phyloP scores from a whole-genome alignment of 2,113 vertebrate genomes.

The Sapajus apella region DNA sequence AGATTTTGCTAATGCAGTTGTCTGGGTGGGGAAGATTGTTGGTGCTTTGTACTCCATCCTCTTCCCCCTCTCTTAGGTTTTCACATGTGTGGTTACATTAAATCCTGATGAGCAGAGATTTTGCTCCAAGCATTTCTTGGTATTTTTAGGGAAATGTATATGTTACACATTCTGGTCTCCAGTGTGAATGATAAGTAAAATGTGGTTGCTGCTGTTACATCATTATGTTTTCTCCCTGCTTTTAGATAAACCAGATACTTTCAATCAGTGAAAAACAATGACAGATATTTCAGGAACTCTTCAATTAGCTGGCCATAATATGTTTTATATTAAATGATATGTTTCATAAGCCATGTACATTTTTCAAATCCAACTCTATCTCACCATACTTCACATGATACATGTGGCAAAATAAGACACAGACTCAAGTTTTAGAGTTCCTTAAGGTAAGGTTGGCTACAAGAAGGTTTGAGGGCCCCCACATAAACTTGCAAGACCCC shows the following conservation, averaged over 20 bases:
- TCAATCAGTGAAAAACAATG: neutral
- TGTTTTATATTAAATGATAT: conserved; percentile 30
- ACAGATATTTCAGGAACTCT: conserved; percentile 7
- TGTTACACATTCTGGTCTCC: neutral
- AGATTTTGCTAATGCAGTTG: neutral
- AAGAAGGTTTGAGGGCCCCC: neutral
- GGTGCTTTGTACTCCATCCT: neutral
- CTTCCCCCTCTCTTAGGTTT: neutral
- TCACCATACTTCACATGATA: neutral
- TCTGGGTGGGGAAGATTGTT: neutral
- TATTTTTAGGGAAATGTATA: neutral
- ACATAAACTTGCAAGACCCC: neutral
- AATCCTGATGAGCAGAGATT: neutral
- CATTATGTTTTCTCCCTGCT: neutral
- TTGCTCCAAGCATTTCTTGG: neutral
- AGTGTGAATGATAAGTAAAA: neutral
- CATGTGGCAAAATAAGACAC: neutral
- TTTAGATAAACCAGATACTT: neutral
- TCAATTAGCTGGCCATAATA: neutral
- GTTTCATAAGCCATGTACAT: neutral
- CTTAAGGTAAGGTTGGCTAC: neutral
- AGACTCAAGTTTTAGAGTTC: neutral
- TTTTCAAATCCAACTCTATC: neutral
- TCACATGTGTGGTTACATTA: neutral
- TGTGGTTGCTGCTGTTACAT: neutral